Conservation (phyloP, 2,113 vertebrate genomes). For the Galeopterus variegatus region DNA sequence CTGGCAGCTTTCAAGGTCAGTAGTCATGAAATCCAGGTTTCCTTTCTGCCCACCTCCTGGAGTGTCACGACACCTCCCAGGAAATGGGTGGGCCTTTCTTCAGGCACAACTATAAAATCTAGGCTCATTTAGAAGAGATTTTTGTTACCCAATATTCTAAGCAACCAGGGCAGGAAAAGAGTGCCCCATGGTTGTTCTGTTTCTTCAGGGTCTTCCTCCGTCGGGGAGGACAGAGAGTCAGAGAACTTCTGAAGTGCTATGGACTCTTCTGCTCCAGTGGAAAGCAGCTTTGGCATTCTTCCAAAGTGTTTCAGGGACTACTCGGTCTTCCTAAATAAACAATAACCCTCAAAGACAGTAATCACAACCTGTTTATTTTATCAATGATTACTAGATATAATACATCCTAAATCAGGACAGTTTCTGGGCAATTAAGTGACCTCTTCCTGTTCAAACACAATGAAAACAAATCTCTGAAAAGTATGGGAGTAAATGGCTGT, state of each 20-base stretch:
- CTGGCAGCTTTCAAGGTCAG: background rate
- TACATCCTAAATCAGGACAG: background rate
- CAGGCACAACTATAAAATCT: background rate
- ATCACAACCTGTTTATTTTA: background rate
- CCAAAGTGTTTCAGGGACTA: background rate
- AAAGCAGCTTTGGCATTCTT: background rate
- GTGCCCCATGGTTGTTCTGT: background rate
- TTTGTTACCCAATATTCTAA: background rate
- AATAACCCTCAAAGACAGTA: background rate
- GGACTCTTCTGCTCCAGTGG: background rate
- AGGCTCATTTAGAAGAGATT: background rate
- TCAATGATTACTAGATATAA: background rate
- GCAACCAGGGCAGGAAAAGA: too few relatives aligned
- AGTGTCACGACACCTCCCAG: background rate
- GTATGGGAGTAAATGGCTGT: background rate
- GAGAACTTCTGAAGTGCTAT: background rate
- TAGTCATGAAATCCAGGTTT: background rate
- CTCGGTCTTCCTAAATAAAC: background rate
- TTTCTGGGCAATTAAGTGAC: background rate
- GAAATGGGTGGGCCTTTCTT: background rate
- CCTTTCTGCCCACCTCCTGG: background rate
- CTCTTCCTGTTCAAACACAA: background rate
- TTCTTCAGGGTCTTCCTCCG: too few relatives aligned
- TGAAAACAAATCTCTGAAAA: background rate
- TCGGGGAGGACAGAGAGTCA: rapidly evolving